phyloP scores from a whole-genome alignment of 2,797 vertebrate genomes.

The Vireo griseus region DNA sequence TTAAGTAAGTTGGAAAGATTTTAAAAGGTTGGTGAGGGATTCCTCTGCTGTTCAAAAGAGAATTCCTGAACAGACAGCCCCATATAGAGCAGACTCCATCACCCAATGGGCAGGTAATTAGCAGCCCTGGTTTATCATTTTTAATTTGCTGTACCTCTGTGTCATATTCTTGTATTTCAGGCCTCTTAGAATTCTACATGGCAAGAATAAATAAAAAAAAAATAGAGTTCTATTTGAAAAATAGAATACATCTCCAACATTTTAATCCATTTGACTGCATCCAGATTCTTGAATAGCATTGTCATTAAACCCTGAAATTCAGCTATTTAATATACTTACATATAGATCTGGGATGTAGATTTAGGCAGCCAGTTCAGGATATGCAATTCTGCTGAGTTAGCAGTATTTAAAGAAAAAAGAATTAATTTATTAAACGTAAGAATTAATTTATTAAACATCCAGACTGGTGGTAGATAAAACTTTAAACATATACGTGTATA shows the following conservation, averaged over 20 bases:
- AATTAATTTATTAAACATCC: neutral
- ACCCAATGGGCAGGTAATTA: neutral
- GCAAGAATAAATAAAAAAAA: neutral
- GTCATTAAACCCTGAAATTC: neutral
- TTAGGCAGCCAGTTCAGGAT: neutral
- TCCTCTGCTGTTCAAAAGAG: neutral
- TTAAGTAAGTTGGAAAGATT: neutral
- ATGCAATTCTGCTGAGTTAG: neutral
- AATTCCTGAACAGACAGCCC: neutral
- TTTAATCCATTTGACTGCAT: neutral
- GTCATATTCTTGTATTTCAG: neutral
- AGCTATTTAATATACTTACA: neutral
- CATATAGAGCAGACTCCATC: neutral
- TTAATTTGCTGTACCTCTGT: neutral
- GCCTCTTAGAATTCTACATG: neutral
- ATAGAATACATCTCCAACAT: fast-evolving
- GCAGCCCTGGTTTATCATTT: neutral
- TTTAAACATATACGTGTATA: neutral
- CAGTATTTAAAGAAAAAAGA: neutral
- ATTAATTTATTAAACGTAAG: neutral
- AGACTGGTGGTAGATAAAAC: neutral
- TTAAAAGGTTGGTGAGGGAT: neutral
- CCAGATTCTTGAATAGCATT: neutral
- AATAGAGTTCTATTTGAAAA: neutral
- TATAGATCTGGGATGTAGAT: neutral